Evolutionary conservation across 2,888 invertebrate species (phyloP).

Genomic region (Tiliacea aurago): DNA sequence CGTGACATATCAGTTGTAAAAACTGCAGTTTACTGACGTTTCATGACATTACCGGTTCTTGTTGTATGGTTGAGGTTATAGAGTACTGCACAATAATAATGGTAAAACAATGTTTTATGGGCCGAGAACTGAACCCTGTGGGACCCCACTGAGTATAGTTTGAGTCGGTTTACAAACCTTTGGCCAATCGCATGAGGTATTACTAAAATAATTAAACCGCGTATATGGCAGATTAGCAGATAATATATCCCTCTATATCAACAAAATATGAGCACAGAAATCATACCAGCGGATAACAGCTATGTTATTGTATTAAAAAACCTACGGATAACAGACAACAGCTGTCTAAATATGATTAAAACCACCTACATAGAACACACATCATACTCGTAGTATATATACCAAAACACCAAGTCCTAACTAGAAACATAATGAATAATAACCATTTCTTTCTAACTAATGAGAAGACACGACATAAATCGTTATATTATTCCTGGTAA

Average conservation of each 20-base stretch:
- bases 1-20: background rate
- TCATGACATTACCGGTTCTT: slow-evolving; percentile 1
- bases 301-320: background rate
- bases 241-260: too few relatives aligned
- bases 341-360: background rate
- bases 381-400: too few relatives aligned
- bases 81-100: background rate
- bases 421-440: slow-evolving; percentile 32
- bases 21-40: background rate
- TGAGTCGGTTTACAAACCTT: background rate
- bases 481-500: slow-evolving; percentile 49
- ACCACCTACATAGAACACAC: background rate
- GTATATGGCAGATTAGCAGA: slow-evolving; percentile 1
- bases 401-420: background rate
- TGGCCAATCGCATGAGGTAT: background rate
- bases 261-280: too few relatives aligned
- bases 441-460: slow-evolving; percentile 49
- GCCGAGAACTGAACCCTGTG: background rate
- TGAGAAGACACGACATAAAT: slow-evolving; percentile 48
- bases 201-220: slow-evolving; percentile 1
- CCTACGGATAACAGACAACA: slow-evolving; percentile 2
- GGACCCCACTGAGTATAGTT: background rate
- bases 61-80: background rate
- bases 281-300: background rate
- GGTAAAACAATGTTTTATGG: background rate